Conservation (phyloP, 2,113 vertebrate species). For the Xiphophorus hellerii region DNA sequence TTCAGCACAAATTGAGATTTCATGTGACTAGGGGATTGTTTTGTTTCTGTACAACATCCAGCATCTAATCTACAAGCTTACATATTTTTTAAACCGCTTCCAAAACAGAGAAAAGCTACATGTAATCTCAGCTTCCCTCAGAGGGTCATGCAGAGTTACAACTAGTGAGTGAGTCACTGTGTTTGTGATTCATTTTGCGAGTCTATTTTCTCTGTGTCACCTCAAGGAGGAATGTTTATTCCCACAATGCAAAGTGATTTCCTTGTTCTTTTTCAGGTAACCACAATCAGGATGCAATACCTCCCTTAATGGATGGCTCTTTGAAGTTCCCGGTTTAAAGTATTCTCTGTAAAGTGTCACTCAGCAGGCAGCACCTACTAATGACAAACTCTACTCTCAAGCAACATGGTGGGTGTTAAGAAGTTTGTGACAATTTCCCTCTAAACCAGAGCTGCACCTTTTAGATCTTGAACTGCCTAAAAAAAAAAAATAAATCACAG, state of each 20-base stretch:
- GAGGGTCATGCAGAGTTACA: slow-evolving; percentile 61
- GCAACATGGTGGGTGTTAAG: not conserved
- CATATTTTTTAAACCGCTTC: too few relatives aligned
- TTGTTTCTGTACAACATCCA: too few relatives aligned
- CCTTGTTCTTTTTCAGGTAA: slow-evolving; percentile 27
- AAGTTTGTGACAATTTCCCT: slow-evolving; percentile 22
- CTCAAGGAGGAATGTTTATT: slow-evolving; percentile 44
- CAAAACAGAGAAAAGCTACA: too few relatives aligned
- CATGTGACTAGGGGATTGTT: too few relatives aligned
- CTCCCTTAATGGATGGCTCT: slow-evolving; percentile 59
- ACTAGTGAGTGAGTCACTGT: slow-evolving; percentile 47
- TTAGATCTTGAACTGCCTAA: slow-evolving; percentile 42
- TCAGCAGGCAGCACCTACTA: slow-evolving; percentile 59
- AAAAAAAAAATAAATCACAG: slow-evolving; percentile 10
- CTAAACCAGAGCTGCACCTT: slow-evolving; percentile 4
- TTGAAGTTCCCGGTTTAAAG: slow-evolving; percentile 67
- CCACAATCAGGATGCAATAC: slow-evolving; percentile 57
- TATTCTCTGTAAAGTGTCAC: slow-evolving; percentile 64
- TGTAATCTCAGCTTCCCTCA: slow-evolving; percentile 28
- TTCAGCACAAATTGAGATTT: not conserved
- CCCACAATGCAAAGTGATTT: slow-evolving; percentile 53
- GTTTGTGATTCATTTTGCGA: slow-evolving; percentile 62
- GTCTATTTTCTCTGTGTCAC: slow-evolving; percentile 65
- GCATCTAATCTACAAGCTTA: too few relatives aligned
- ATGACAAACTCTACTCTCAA: slow-evolving; percentile 37